These are phyloP conservation scores for Hemithea aestivaria DNA, from an alignment of 2,888 invertebrate genomes.

Conservation along the genomic window DNA sequence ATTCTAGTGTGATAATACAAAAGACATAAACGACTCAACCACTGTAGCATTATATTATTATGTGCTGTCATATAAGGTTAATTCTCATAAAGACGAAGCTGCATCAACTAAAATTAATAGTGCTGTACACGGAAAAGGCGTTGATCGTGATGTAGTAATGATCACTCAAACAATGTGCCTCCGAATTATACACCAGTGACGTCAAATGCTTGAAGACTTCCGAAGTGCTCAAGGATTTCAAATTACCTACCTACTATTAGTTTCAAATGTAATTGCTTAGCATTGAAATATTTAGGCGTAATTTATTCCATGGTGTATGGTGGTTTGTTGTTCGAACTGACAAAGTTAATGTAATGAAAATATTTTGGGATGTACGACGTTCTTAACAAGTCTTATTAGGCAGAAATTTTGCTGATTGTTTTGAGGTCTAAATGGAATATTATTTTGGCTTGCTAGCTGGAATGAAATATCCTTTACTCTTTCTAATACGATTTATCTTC, in stretches of 20 bases:
- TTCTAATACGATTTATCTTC: too few relatives aligned
- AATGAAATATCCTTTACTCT: too few relatives aligned
- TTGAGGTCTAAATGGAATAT: too few relatives aligned
- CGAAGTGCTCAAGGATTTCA: conserved; percentile 65
- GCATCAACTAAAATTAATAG: conserved; percentile 58
- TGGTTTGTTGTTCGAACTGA: too few relatives aligned
- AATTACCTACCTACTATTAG: conserved; percentile 23
- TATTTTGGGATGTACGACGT: too few relatives aligned
- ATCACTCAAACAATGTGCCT: conserved; percentile 55
- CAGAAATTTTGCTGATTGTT: too few relatives aligned
- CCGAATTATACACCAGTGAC: conserved; percentile 38
- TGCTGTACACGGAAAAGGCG: conserved; percentile 59
- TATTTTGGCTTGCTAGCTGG: too few relatives aligned
- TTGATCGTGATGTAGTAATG: conserved; percentile 64
- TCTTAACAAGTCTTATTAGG: too few relatives aligned
- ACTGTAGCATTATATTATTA: too few relatives aligned
- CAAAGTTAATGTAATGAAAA: too few relatives aligned
- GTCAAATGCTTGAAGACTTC: conserved; percentile 62
- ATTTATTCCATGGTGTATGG: background rate
- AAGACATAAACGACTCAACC: too few relatives aligned
- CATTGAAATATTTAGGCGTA: conserved; percentile 20
- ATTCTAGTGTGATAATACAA: too few relatives aligned
- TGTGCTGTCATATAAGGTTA: conserved; percentile 6
- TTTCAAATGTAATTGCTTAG: conserved; percentile 21
- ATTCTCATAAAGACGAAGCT: conserved; percentile 8